Evolutionary conservation across 2,113 vertebrate genomes (phyloP).

Genomic region (Calyptomena viridis): DNA sequence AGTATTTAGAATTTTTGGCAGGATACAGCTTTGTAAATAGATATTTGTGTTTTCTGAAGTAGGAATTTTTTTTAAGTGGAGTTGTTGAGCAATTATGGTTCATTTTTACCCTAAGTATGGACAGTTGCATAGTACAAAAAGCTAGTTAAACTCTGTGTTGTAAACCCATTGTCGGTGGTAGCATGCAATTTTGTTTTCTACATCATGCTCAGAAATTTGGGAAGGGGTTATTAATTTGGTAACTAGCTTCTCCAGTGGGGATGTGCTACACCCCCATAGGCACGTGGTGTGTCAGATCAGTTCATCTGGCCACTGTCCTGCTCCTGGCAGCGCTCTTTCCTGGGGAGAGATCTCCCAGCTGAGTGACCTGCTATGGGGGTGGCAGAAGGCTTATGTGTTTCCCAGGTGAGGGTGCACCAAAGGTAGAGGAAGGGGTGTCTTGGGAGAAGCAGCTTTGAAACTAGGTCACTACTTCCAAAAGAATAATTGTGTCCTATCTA

Average conservation of each 20-base stretch:
- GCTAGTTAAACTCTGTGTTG: background rate
- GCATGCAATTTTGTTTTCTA: background rate
- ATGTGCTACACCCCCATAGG: fast-evolving
- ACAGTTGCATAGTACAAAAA: background rate
- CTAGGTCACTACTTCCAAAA: background rate
- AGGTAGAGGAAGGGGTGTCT: background rate
- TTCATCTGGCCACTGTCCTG: background rate
- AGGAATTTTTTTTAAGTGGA: background rate
- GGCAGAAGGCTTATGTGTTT: background rate
- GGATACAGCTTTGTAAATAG: background rate
- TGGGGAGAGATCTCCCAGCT: background rate
- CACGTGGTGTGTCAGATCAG: background rate
- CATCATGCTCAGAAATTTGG: background rate
- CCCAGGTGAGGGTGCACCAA: background rate
- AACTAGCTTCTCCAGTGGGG: background rate
- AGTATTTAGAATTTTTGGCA: background rate
- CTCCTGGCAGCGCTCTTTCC: background rate
- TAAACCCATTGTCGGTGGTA: background rate
- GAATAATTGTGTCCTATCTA: background rate
- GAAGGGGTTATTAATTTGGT: background rate
- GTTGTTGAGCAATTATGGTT: background rate
- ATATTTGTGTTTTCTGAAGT: background rate
- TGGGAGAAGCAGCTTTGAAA: background rate
- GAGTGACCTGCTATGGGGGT: fast-evolving
- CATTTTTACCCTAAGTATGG: background rate